These are phyloP conservation scores for Plutella xylostella DNA, from an alignment of 2,888 invertebrate species.

Conservation along the genomic window DNA sequence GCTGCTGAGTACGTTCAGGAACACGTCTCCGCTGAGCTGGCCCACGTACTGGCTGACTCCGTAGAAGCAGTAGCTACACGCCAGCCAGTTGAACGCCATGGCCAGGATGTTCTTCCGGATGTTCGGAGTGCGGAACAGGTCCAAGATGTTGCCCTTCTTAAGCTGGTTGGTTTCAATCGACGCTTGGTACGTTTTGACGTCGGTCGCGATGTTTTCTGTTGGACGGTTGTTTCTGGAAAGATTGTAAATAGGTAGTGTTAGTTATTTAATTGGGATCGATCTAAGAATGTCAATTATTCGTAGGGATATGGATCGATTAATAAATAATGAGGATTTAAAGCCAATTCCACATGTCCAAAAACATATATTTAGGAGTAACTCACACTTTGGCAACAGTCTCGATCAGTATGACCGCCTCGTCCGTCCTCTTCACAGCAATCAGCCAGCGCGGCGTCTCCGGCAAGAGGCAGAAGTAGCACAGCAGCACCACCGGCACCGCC, in stretches of 20 bases:
- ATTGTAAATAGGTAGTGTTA: conserved; percentile 29
- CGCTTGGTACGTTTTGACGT: conserved; percentile 36
- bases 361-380: too few species aligned
- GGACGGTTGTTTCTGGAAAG: conserved; percentile 32
- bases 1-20: conserved; percentile 83
- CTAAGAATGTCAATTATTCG: too few species aligned
- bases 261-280: too few species aligned
- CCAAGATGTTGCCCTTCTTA: conserved; percentile 60
- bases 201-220: conserved; percentile 41
- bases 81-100: conserved; percentile 83
- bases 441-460: conserved; percentile 88
- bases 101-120: conserved; percentile 77
- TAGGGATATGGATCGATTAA: too few species aligned
- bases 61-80: conserved; percentile 81
- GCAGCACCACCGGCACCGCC: conserved; percentile 65
- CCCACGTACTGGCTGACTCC: conserved; percentile 88
- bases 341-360: too few species aligned
- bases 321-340: too few species aligned
- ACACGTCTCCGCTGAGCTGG: conserved; percentile 79
- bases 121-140: conserved; percentile 76
- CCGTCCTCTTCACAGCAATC: conserved; percentile 75
- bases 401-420: conserved; percentile 73
- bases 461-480: conserved; percentile 75
- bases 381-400: conserved; percentile 71
- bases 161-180: conserved; percentile 25